Evolutionary conservation across 2,888 invertebrate species (phyloP).

Genomic region (Netelia inedita): DNA sequence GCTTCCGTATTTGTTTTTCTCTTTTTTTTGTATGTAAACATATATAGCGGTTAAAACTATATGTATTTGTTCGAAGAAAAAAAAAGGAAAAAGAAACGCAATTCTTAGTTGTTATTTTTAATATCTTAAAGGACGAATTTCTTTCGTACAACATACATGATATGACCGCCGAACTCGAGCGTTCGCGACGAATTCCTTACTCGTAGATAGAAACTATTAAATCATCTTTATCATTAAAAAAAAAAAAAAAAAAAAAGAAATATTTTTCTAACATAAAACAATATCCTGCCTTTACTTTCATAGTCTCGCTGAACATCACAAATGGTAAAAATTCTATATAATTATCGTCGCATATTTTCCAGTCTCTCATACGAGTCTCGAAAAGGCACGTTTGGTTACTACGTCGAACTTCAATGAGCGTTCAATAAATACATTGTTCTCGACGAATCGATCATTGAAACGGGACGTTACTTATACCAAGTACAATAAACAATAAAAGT

Average conservation of each 20-base stretch:
- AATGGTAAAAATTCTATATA: conserved; percentile 57
- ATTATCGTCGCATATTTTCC: conserved; percentile 12
- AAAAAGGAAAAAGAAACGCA: background rate
- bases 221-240: conserved; percentile 56
- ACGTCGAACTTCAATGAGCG: conserved; percentile 29
- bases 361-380: conserved; percentile 27
- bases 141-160: conserved; percentile 65
- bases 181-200: conserved; percentile 34
- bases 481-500: background rate
- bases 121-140: conserved; percentile 52
- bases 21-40: conserved; percentile 57
- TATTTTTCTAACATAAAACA: conserved; percentile 57
- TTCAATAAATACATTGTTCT: conserved; percentile 31
- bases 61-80: conserved; percentile 62
- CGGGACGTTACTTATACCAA: background rate
- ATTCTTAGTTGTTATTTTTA: background rate
- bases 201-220: conserved; percentile 61
- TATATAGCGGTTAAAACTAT: conserved; percentile 61
- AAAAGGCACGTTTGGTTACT: conserved; percentile 45
- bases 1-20: conserved; percentile 53
- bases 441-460: conserved; percentile 24
- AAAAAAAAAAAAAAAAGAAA: conserved; percentile 34
- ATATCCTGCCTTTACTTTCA: conserved; percentile 62
- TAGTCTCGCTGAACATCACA: conserved; percentile 63
- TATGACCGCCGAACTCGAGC: conserved; percentile 41